Conservation (phyloP, 2,888 invertebrate genomes). For the Noctua pronuba region DNA sequence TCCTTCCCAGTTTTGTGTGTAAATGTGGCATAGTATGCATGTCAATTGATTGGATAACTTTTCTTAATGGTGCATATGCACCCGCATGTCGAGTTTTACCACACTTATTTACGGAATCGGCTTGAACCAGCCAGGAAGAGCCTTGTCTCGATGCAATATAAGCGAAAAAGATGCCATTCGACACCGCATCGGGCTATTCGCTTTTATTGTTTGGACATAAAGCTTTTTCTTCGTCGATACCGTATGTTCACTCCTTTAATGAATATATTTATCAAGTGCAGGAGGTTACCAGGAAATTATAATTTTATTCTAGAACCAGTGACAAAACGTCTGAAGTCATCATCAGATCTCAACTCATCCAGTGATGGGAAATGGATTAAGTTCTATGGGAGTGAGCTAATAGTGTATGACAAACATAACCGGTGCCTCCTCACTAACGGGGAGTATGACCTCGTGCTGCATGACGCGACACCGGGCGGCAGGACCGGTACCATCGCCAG, state of each 20-base stretch:
- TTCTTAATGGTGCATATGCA: conserved; percentile 5
- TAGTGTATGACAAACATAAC: conserved; percentile 97
- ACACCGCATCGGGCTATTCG: background rate
- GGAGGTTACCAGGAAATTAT: background rate
- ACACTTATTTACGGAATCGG: background rate
- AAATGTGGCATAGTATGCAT: conserved; percentile 51
- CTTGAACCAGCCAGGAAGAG: background rate
- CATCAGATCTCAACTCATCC: conserved; percentile 81
- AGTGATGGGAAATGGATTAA: conserved; percentile 88
- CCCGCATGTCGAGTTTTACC: conserved; percentile 30
- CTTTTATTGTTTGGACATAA: background rate
- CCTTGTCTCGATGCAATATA: background rate
- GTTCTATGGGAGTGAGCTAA: conserved; percentile 94
- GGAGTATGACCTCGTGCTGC: conserved; percentile 96
- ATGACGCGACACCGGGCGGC: conserved; percentile 94
- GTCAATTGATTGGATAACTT: conserved; percentile 11
- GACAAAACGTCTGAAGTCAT: conserved; percentile 93
- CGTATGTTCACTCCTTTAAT: background rate
- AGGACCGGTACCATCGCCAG: conserved; percentile 83
- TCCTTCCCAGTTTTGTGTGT: conserved; percentile 27
- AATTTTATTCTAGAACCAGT: conserved; percentile 90
- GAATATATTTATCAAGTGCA: background rate
- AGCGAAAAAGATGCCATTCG: background rate
- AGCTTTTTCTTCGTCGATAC: background rate
- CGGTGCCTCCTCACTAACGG: conserved; percentile 96